Evolutionary conservation across 1,140 invertebrate genomes (phyloP).

Genomic region (Oscheius sp.): DNA sequence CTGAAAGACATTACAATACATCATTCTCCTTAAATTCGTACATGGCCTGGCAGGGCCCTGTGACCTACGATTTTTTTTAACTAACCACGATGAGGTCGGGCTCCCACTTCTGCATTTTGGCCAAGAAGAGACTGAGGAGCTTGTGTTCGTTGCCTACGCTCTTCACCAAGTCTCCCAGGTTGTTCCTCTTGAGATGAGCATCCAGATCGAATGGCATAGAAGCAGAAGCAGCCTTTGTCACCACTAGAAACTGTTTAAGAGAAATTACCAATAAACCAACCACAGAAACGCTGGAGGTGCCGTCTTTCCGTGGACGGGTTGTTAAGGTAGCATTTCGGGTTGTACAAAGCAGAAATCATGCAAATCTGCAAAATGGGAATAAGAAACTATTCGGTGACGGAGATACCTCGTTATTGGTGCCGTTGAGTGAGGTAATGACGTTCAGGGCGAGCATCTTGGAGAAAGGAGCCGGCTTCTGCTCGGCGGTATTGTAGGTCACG

Average conservation of each 20-base stretch:
- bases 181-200: background rate
- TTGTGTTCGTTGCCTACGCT: constrained; percentile 71
- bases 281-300: background rate
- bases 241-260: background rate
- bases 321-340: constrained; percentile 20
- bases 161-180: constrained; percentile 3
- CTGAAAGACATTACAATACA: no score
- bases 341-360: constrained; percentile 22
- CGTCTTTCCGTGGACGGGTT: constrained; percentile 16
- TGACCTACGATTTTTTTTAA: constrained; percentile 21
- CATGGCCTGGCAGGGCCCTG: background rate
- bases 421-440: constrained; percentile 39
- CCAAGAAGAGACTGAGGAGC: constrained; percentile 77
- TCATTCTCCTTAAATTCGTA: background rate
- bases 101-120: constrained; percentile 81
- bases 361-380: constrained; percentile 13
- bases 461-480: background rate
- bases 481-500: constrained; percentile 9
- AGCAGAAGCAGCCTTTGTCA: constrained; percentile 7
- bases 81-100: constrained; percentile 78
- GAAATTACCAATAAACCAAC: background rate
- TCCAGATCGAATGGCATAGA: constrained; percentile 22
- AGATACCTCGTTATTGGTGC: constrained; percentile 35
- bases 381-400: background rate
- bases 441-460: constrained; percentile 37